Conservation (phyloP, 2,113 vertebrate genomes). For the Nothoprocta perdicaria region DNA sequence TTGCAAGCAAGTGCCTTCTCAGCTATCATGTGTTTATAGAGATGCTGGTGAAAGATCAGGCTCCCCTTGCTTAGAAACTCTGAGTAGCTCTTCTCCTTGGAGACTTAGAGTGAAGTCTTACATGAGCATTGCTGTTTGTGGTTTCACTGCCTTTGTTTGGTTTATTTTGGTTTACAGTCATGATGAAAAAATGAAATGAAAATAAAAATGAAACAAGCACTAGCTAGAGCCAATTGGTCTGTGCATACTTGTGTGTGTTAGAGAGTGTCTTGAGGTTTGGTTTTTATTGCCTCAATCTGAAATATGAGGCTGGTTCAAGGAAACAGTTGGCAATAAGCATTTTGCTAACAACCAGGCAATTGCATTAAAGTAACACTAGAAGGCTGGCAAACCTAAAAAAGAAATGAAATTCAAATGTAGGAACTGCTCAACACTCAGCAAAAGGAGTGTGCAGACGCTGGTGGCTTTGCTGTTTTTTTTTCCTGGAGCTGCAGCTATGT, state of each 20-base stretch:
- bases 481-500: neutral
- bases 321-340: neutral
- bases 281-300: slow-evolving; percentile 19
- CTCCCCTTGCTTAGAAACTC: neutral
- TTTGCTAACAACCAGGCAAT: slow-evolving; percentile 1
- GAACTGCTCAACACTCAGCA: neutral
- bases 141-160: slow-evolving; percentile 11
- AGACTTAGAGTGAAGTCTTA: neutral
- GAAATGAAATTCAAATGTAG: neutral
- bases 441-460: neutral
- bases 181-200: neutral
- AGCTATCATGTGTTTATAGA: neutral
- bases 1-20: neutral
- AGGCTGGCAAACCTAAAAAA: slow-evolving; percentile 26
- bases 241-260: neutral
- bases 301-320: neutral
- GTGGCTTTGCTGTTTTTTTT: neutral
- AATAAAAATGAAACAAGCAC: neutral
- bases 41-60: neutral
- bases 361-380: slow-evolving; percentile 19
- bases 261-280: neutral
- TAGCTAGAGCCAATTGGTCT: neutral
- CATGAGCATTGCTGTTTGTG: neutral
- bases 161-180: slow-evolving; percentile 16
- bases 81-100: neutral